Percentiles rank a stretch among this genome's conserved stretches.
Evolutionary conservation across 2,113 vertebrate genomes (phyloP).

Genomic region (Clarias gariepinus): DNA sequence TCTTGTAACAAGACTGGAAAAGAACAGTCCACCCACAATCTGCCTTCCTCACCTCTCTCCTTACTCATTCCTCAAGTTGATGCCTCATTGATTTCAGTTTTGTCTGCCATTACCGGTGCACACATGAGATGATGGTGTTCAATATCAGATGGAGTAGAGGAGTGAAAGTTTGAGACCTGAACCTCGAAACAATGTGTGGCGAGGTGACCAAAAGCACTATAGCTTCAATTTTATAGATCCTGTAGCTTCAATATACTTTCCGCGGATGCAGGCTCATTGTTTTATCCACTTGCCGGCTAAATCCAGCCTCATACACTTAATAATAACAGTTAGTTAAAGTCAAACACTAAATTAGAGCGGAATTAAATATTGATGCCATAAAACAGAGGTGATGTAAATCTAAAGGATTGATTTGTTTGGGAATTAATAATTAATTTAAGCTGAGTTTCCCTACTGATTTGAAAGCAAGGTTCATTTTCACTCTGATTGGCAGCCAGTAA

Average conservation of each 20-base stretch:
- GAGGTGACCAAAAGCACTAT: background rate
- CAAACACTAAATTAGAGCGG: background rate
- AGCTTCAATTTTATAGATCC: background rate
- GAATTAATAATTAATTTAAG: slow-evolving; percentile 22
- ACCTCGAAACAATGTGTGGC: background rate
- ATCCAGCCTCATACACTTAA: background rate
- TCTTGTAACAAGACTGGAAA: background rate
- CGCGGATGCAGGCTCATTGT: too few species aligned
- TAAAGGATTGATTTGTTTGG: background rate
- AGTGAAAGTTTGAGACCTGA: slow-evolving; percentile 3
- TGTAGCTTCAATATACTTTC: background rate
- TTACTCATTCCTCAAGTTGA: slow-evolving; percentile 23
- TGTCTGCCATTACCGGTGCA: slow-evolving; percentile 32
- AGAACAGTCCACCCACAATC: background rate
- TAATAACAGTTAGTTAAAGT: background rate
- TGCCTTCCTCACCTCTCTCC: background rate
- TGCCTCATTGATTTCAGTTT: slow-evolving; percentile 43
- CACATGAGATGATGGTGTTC: slow-evolving; percentile 40
- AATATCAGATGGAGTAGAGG: slow-evolving; percentile 19
- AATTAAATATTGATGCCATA: background rate
- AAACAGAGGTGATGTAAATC: background rate
- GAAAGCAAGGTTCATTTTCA: background rate
- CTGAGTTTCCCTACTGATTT: background rate
- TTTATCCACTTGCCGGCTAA: background rate
- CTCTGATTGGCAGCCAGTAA: slow-evolving; percentile 10